Evolutionary conservation across 1,140 invertebrate genomes (phyloP).

Genomic region (Lordiphosa clarofinis): DNA sequence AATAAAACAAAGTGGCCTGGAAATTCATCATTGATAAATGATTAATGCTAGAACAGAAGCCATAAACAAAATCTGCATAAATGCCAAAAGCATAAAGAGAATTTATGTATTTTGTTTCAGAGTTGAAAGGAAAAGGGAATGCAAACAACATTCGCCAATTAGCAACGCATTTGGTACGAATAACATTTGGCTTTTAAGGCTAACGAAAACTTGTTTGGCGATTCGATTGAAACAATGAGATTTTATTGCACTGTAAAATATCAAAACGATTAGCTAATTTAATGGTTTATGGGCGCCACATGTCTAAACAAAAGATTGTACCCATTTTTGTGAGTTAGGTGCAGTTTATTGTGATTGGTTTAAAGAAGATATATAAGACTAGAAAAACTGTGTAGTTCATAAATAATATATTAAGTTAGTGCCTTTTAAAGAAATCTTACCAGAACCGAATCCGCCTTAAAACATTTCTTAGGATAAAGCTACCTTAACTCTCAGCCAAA

Average conservation of each 20-base stretch:
- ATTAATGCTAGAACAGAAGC: neutral
- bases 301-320: constrained; percentile 13
- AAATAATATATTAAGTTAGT: too few relatives aligned
- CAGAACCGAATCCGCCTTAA: too few relatives aligned
- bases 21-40: constrained; percentile 3
- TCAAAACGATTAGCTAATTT: constrained; percentile 59
- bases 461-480: too few relatives aligned
- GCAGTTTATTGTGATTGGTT: neutral
- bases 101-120: neutral
- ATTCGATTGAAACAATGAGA: constrained; percentile 7
- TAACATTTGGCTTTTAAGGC: constrained; percentile 12
- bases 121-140: neutral
- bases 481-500: too few relatives aligned
- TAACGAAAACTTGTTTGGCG: constrained; percentile 8
- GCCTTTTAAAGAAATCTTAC: too few relatives aligned
- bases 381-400: too few relatives aligned
- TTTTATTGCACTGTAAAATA: constrained; percentile 50
- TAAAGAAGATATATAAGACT: too few relatives aligned
- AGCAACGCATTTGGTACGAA: constrained; percentile 12
- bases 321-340: neutral
- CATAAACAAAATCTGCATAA: constrained; percentile 1
- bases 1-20: constrained; percentile 21
- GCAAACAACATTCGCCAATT: constrained; percentile 10
- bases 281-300: constrained; percentile 45
- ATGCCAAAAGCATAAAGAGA: neutral